Percentiles rank a stretch among this genome's conserved stretches.
Conservation (phyloP, 2,888 invertebrate species). For the Leptinotarsa juncta region DNA sequence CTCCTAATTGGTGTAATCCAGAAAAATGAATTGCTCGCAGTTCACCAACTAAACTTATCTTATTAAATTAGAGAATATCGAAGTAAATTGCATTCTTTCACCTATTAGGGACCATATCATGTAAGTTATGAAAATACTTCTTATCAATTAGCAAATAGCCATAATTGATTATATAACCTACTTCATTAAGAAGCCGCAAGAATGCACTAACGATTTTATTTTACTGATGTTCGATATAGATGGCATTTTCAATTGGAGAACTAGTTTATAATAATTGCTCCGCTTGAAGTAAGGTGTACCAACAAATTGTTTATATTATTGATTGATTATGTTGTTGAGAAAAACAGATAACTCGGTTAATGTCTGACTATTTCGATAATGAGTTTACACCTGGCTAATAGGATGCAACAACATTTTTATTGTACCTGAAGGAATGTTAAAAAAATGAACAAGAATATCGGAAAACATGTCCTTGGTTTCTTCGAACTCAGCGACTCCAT, state of each 20-base stretch:
- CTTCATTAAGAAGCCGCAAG: constrained; percentile 26
- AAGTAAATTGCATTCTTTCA: constrained; percentile 31
- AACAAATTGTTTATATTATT: constrained; percentile 15
- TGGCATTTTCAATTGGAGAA: constrained; percentile 22
- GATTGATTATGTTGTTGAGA: constrained; percentile 15
- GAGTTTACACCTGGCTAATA: constrained; percentile 6
- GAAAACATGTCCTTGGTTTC: not conserved
- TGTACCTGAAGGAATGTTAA: not conserved
- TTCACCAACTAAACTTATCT: constrained; percentile 30
- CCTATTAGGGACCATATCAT: constrained; percentile 35
- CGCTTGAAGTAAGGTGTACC: constrained; percentile 7
- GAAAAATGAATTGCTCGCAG: too few species aligned
- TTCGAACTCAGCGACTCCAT: not conserved
- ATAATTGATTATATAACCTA: constrained; percentile 32
- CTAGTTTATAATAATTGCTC: constrained; percentile 11
- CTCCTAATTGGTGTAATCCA: too few species aligned
- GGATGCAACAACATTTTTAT: constrained; percentile 1
- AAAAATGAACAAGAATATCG: not conserved
- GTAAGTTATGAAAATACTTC: constrained; percentile 34
- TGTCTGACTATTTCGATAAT: constrained; percentile 8
- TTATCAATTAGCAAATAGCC: constrained; percentile 31
- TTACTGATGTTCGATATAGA: constrained; percentile 26
- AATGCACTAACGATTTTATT: constrained; percentile 29
- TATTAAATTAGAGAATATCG: constrained; percentile 32
- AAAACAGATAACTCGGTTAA: not conserved